Conservation (phyloP, 2,888 invertebrate genomes). For the Eremobia ochroleuca region DNA sequence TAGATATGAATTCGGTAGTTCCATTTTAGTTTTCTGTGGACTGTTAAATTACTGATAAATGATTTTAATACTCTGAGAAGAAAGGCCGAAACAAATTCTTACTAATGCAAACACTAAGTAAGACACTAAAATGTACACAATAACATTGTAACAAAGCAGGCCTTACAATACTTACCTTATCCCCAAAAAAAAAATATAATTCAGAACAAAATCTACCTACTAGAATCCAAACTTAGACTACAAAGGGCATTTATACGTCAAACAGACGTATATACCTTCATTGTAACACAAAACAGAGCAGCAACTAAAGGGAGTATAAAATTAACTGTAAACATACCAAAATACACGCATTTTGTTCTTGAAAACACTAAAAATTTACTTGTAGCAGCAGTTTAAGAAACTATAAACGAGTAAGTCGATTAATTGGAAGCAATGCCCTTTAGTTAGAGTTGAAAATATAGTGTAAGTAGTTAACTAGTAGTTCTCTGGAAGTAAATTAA, state of each 20-base stretch:
- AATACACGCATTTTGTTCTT: constrained; percentile 45
- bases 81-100: background rate
- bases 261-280: constrained; percentile 38
- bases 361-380: constrained; percentile 41
- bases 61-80: too few species aligned
- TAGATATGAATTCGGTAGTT: background rate
- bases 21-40: background rate
- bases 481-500: background rate
- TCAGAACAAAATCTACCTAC: constrained; percentile 11
- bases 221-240: constrained; percentile 37
- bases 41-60: too few species aligned
- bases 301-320: constrained; percentile 25
- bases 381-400: background rate
- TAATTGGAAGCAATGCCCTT: constrained; percentile 39
- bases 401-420: constrained; percentile 24
- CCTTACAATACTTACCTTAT: background rate
- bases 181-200: background rate
- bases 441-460: background rate
- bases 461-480: background rate
- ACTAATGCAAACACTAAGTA: background rate
- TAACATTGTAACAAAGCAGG: background rate
- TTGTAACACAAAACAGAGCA: constrained; percentile 62
- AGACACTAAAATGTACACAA: background rate
- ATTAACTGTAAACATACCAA: constrained; percentile 51
- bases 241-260: constrained; percentile 53